phyloP scores from a whole-genome alignment of 2,113 vertebrate genomes.

The Forbesichthys papilliferus region DNA sequence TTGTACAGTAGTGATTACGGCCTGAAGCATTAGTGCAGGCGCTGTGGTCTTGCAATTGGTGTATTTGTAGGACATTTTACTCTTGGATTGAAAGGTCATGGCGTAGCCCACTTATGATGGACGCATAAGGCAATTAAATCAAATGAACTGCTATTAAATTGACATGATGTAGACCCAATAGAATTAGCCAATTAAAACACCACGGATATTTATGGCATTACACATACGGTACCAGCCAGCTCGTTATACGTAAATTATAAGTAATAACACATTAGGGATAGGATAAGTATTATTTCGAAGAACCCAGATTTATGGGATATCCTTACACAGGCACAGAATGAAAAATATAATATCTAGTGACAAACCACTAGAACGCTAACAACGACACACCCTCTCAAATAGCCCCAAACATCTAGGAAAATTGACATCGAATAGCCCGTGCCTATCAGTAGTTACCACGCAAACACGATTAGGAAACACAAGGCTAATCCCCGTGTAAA shows the following conservation, averaged over 20 bases:
- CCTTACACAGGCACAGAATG: slow-evolving; percentile 1
- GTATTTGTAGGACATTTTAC: no score
- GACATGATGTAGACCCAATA: no score
- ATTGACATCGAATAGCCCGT: slow-evolving; percentile 1
- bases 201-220: not conserved
- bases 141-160: no score
- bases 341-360: slow-evolving; percentile 37
- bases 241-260: not conserved
- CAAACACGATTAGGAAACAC: slow-evolving; percentile 13
- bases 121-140: no score
- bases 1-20: no score
- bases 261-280: not conserved
- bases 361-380: slow-evolving; percentile 57
- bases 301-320: not conserved
- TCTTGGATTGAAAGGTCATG: no score
- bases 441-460: no score
- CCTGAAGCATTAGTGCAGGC: no score
- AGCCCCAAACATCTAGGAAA: slow-evolving; percentile 10
- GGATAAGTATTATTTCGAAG: not conserved
- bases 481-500: not conserved
- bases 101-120: no score
- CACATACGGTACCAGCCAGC: not conserved
- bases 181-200: no score
- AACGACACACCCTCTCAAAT: slow-evolving; percentile 72
- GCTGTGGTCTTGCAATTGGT: no score